Evolutionary conservation across 2,888 invertebrate genomes (phyloP).

Genomic region (Chrysolina haemoptera): DNA sequence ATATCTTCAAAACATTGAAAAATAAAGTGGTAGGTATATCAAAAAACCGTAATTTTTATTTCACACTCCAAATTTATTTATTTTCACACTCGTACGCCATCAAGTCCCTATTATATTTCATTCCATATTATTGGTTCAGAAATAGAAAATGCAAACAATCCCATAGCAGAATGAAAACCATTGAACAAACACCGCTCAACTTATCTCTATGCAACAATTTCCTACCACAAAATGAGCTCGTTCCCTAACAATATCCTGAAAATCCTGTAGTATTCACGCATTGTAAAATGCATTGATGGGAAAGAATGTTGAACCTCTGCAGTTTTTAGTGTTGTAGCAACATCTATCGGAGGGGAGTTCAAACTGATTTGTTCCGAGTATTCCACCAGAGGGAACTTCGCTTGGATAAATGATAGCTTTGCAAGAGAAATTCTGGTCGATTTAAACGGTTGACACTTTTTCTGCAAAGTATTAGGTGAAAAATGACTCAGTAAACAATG

Average conservation of each 20-base stretch:
- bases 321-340: constrained; percentile 47
- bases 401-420: constrained; percentile 24
- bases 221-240: constrained; percentile 41
- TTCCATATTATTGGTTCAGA: background rate
- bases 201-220: constrained; percentile 41
- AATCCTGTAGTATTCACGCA: constrained; percentile 35
- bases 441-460: constrained; percentile 40
- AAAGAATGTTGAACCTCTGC: constrained; percentile 9
- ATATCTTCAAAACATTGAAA: no score
- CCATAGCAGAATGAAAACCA: constrained; percentile 29
- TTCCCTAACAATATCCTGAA: constrained; percentile 45
- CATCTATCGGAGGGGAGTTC: constrained; percentile 50
- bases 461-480: constrained; percentile 36
- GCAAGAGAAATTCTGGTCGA: constrained; percentile 48
- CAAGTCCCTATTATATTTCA: background rate
- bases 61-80: background rate
- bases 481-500: background rate
- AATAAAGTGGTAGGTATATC: no score
- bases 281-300: constrained; percentile 31
- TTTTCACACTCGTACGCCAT: background rate
- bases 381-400: constrained; percentile 51
- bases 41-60: no score
- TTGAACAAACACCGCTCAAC: constrained; percentile 34
- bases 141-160: background rate
- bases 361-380: constrained; percentile 44